Evolutionary conservation across 2,888 invertebrate species (phyloP).

Genomic region (Candidula unifasciata): DNA sequence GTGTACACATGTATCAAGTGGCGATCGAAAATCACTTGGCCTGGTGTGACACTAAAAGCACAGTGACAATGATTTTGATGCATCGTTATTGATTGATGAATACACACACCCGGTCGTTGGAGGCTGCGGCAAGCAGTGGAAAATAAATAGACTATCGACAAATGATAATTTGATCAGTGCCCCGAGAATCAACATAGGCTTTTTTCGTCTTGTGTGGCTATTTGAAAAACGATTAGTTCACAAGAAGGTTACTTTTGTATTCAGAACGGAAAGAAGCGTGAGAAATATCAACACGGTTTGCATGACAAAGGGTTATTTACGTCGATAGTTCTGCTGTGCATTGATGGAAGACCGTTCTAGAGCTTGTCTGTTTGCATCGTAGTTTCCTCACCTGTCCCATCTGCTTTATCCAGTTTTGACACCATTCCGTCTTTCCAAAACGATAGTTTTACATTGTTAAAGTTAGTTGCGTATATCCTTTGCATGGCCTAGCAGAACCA

Average conservation of each 20-base stretch:
- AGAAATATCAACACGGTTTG: background rate
- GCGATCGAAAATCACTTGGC: background rate
- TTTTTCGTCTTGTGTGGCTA: background rate
- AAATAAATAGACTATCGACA: conserved; percentile 30
- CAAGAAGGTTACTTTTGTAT: background rate
- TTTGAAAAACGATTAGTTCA: conserved; percentile 10
- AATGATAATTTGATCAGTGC: conserved; percentile 25
- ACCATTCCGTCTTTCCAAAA: too few species aligned
- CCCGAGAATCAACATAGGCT: conserved; percentile 16
- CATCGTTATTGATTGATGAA: conserved; percentile 26
- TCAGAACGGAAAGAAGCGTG: background rate
- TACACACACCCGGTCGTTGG: background rate
- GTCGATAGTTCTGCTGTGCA: conserved; percentile 1
- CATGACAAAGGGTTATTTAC: background rate
- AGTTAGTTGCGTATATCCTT: too few species aligned
- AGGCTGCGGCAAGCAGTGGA: conserved; percentile 10
- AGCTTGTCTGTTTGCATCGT: too few species aligned
- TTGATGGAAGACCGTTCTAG: background rate
- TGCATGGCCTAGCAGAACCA: too few species aligned
- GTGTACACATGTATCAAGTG: too few species aligned
- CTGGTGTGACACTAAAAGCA: conserved; percentile 25
- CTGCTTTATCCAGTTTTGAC: too few species aligned
- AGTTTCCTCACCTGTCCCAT: too few species aligned
- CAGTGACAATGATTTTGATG: conserved; percentile 19
- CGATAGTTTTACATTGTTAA: too few species aligned